These are phyloP conservation scores for Zapornia atra DNA, from an alignment of 2,113 vertebrate genomes.

Conservation along the genomic window DNA sequence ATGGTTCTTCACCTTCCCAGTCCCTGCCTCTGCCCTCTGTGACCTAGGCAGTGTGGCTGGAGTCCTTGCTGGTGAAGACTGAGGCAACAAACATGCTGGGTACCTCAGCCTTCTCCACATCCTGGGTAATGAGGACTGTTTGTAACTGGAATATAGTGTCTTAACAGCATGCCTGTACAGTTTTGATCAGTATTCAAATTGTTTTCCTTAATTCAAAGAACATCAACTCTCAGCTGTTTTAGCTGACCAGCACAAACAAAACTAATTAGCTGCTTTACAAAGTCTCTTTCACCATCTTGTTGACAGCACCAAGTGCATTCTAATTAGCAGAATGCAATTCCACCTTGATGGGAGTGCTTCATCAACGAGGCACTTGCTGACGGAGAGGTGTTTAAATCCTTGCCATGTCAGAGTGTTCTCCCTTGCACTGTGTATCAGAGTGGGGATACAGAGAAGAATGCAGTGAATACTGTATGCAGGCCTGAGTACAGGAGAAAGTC, in stretches of 20 bases:
- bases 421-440: too few relatives aligned
- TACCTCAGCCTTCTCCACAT: too few relatives aligned
- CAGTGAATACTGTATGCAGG: background rate
- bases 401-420: background rate
- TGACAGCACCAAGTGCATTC: slow-evolving; percentile 3
- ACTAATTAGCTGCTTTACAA: slow-evolving; percentile 29
- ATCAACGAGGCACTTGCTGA: background rate
- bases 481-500: background rate
- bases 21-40: too few relatives aligned
- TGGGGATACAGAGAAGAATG: background rate
- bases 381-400: background rate
- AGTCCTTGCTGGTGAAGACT: too few relatives aligned
- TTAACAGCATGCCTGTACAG: background rate
- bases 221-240: background rate
- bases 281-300: background rate
- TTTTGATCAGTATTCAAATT: background rate
- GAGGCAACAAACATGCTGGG: too few relatives aligned
- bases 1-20: too few relatives aligned
- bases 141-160: background rate
- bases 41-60: too few relatives aligned
- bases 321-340: slow-evolving; percentile 13
- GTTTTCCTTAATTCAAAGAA: background rate
- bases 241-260: background rate
- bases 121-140: background rate
- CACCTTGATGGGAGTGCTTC: background rate